These are phyloP conservation scores for Monopis laevigella DNA, from an alignment of 2,888 invertebrate species.

Conservation along the genomic window DNA sequence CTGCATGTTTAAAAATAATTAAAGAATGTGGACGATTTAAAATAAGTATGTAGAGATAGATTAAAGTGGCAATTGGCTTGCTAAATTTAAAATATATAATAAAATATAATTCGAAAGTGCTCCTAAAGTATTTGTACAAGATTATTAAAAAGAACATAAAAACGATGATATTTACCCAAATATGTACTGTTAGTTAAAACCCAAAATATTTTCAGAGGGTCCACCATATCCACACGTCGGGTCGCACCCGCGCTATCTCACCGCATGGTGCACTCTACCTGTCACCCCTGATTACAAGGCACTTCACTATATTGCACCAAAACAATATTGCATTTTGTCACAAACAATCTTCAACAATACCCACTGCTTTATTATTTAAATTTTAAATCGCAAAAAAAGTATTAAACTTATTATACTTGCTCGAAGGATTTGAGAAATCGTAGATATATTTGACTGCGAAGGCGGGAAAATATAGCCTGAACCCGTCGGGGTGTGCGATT, in stretches of 20 bases:
- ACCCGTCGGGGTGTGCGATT: constrained; percentile 26
- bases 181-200: constrained; percentile 86
- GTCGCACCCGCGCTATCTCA: constrained; percentile 43
- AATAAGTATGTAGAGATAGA: too few species aligned
- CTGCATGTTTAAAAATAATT: too few species aligned
- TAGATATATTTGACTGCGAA: constrained; percentile 5
- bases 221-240: constrained; percentile 72
- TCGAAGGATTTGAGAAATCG: background rate
- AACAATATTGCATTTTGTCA: constrained; percentile 9
- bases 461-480: constrained; percentile 20
- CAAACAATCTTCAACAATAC: background rate
- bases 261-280: constrained; percentile 48
- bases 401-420: background rate
- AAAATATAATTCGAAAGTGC: too few species aligned
- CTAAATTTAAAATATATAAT: too few species aligned
- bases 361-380: background rate
- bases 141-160: too few species aligned
- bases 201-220: constrained; percentile 85
- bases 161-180: constrained; percentile 60
- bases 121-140: too few species aligned
- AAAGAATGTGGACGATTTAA: too few species aligned
- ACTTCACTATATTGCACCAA: constrained; percentile 12
- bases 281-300: constrained; percentile 21
- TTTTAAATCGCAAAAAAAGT: background rate
- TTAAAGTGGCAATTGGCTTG: too few species aligned